Base-by-base conservation (phyloP, 2,888 invertebrate species). In the Agrotis clavis region DNA sequence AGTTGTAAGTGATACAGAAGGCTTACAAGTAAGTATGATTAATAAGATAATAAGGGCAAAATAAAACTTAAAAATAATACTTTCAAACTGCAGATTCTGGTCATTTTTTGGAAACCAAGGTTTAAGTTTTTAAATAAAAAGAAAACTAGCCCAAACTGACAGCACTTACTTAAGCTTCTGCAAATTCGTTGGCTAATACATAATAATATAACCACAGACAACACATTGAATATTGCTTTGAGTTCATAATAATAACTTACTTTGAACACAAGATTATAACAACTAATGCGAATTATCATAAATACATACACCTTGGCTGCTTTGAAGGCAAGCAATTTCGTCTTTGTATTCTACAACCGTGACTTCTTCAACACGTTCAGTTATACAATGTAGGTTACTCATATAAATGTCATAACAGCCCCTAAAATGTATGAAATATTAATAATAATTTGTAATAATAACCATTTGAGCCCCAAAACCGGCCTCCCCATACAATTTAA, bases 401-500 rank as follows among this genome's bases (percentile, higher is more conserved):
- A 71, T 68, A n/a, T 65, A 60, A 66, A 41, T 41, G 67, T 71
- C 69, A 48, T 53, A 67, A 53, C 21, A 65, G 1, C 0, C 59
- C 54, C 50, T 53, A 68, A 63, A 69, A 11, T 30, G 9, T 30
- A 53, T 45, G 66, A 76, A 67, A 69, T 77, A 72, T 68, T 62
- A 77, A 56, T 67, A 77, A 80, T 68, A 62, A 74, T 69, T 69
- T 64, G 71, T 66, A 57, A 60, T 74, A 57, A 35, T 61, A 54
- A 41, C 45, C 68, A 57, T 71, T 71, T 59, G 19, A 30, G 18
- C 65, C 77, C 81, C 71, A 67, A 80, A 83, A 71, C 41, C 30
- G 48, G 41, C 9, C 65, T 67, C 82, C 75, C 71, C 62, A 71
- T 30, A 59, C 3, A 25, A 56, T 60, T 79, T 80, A 77, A 85